Percentiles rank a stretch among this genome's conserved stretches.
Evolutionary conservation across 1,140 invertebrate genomes (phyloP).

Genomic region (Euwallacea fornicatus): DNA sequence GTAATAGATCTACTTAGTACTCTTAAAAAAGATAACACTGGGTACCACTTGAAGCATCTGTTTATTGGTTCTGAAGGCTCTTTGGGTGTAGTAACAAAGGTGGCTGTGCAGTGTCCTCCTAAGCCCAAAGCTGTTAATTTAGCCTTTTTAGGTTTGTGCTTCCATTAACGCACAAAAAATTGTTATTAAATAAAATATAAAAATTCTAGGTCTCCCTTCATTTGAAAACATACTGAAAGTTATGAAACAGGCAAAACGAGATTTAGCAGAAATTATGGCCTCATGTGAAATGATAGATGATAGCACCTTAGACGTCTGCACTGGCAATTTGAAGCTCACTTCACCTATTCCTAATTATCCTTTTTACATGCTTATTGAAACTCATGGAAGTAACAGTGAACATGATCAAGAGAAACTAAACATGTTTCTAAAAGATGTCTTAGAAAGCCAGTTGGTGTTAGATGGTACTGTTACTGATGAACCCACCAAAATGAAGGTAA

Average conservation of each 20-base stretch:
- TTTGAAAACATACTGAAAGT: conserved; percentile 79
- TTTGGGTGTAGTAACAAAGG: conserved; percentile 91
- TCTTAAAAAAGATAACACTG: conserved; percentile 96
- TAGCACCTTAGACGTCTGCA: conserved; percentile 64
- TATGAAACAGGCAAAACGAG: conserved; percentile 69
- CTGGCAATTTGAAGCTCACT: conserved; percentile 64
- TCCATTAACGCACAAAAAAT: too few species aligned
- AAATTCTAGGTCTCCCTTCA: conserved; percentile 65
- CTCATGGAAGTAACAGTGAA: conserved; percentile 75
- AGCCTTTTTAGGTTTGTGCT: conserved; percentile 76
- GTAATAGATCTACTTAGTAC: conserved; percentile 83
- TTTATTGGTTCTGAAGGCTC: conserved; percentile 98
- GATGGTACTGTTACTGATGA: conserved; percentile 87
- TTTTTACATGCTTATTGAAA: conserved; percentile 92
- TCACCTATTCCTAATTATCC: conserved; percentile 67
- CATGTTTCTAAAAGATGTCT: conserved; percentile 72
- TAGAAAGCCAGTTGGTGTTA: conserved; percentile 69
- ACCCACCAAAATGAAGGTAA: conserved; percentile 72
- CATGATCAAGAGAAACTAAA: conserved; percentile 90
- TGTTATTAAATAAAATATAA: too few species aligned
- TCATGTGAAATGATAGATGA: conserved; percentile 92
- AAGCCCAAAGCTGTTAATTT: conserved; percentile 78
- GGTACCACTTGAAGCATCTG: conserved; percentile 94
- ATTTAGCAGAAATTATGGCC: conserved; percentile 87
- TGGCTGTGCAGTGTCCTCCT: conserved; percentile 85